Conservation (phyloP, 2,888 invertebrate species). For the Melanargia galathea region DNA sequence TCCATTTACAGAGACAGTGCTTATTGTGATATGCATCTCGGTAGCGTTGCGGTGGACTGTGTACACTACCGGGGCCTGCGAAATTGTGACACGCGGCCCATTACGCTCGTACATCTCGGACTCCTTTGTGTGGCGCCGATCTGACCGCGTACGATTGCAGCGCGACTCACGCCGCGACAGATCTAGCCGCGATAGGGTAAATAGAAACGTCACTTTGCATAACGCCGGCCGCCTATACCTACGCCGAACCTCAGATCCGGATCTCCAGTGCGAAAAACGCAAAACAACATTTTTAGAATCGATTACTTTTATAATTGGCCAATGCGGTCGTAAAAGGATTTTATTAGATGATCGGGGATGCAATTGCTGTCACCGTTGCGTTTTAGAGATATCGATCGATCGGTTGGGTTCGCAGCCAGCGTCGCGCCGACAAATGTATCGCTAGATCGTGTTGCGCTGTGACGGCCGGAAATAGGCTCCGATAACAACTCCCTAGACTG, state of each 20-base stretch:
- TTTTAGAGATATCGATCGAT: conserved; percentile 67
- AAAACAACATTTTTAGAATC: conserved; percentile 28
- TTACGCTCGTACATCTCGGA: conserved; percentile 76
- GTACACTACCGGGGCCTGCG: conserved; percentile 58
- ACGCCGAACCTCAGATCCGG: conserved; percentile 44
- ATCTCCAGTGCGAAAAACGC: conserved; percentile 38
- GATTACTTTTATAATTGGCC: conserved; percentile 46
- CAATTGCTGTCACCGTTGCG: conserved; percentile 68
- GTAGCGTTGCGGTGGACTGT: conserved; percentile 66
- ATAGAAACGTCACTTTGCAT: conserved; percentile 80
- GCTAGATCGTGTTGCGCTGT: conserved; percentile 71
- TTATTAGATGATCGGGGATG: conserved; percentile 71
- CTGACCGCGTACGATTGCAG: conserved; percentile 73
- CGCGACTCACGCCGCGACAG: conserved; percentile 69
- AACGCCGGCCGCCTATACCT: conserved; percentile 56
- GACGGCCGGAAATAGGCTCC: conserved; percentile 79
- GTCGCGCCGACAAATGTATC: conserved; percentile 80
- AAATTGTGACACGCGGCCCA: conserved; percentile 73
- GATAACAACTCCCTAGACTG: conserved; percentile 77
- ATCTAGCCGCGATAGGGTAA: conserved; percentile 74
- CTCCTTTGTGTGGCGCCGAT: conserved; percentile 76
- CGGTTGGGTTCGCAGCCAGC: conserved; percentile 54
- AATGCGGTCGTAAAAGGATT: conserved; percentile 57
- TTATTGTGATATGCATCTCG: conserved; percentile 74
- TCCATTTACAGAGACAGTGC: conserved; percentile 76